A percentile compares a stretch with the other conserved stretches of the same genome.
Evolutionary conservation across 1,140 invertebrate species (phyloP).

Genomic region (Sarcophaga peregrina): DNA sequence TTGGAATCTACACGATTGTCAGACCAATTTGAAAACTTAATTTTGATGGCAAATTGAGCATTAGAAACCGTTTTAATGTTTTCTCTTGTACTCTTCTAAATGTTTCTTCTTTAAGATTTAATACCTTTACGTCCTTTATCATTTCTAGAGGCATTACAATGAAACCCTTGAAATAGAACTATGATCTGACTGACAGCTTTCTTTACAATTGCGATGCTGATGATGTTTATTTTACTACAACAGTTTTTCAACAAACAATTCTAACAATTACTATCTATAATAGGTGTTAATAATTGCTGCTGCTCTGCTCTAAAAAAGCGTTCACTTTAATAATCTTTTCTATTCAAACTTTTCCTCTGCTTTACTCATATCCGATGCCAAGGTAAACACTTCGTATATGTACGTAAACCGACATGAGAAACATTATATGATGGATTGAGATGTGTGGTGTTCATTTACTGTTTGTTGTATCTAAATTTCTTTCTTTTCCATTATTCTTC

Average conservation of each 20-base stretch:
- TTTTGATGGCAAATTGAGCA: too few relatives aligned
- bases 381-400: background rate
- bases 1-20: too few relatives aligned
- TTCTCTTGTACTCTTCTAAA: too few relatives aligned
- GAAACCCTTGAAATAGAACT: background rate
- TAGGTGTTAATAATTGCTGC: slow-evolving; percentile 33
- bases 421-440: background rate
- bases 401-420: too few relatives aligned
- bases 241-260: background rate
- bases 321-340: background rate
- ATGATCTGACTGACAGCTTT: background rate
- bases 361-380: background rate
- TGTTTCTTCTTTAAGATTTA: too few relatives aligned
- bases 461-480: background rate
- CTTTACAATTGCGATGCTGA: background rate
- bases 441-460: background rate
- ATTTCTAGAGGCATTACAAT: background rate
- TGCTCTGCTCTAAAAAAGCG: background rate
- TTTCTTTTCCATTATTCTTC: background rate
- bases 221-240: background rate
- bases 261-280: slow-evolving; percentile 39
- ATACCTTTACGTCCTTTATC: background rate
- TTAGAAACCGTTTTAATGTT: too few relatives aligned
- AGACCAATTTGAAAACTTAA: too few relatives aligned
- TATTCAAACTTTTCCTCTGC: too few relatives aligned